Evolutionary conservation across 2,113 vertebrate species (phyloP).

Genomic region (Tetrax tetrax): DNA sequence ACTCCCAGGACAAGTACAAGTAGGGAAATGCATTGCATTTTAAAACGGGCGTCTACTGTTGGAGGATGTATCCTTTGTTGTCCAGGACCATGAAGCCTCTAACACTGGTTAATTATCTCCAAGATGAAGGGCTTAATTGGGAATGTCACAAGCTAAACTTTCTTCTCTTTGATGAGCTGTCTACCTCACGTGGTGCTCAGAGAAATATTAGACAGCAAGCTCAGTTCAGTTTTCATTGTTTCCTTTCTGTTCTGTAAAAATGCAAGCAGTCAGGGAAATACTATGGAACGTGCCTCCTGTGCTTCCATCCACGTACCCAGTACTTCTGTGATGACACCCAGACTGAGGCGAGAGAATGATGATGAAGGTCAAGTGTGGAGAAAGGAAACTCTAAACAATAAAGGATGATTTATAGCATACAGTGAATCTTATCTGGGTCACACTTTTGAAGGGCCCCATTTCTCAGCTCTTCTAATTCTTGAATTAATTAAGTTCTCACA

Average conservation of each 20-base stretch:
- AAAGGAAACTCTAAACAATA: constrained; percentile 68
- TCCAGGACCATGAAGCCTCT: constrained; percentile 52
- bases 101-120: constrained; percentile 63
- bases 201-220: constrained; percentile 62
- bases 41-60: not conserved
- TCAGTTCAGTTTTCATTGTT: constrained; percentile 65
- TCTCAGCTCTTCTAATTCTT: constrained; percentile 68
- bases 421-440: constrained; percentile 57
- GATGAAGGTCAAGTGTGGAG: constrained; percentile 68
- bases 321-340: constrained; percentile 53
- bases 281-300: not conserved
- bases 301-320: constrained; percentile 37
- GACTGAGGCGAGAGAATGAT: constrained; percentile 59
- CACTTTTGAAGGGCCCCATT: constrained; percentile 45
- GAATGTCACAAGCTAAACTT: constrained; percentile 60
- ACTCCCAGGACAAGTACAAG: not conserved
- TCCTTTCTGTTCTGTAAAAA: constrained; percentile 57
- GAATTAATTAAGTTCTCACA: constrained; percentile 72
- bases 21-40: not conserved
- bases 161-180: constrained; percentile 64
- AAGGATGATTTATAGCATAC: constrained; percentile 53
- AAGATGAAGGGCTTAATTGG: constrained; percentile 57
- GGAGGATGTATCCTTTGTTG: constrained; percentile 68
- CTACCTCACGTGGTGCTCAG: constrained; percentile 64
- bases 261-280: constrained; percentile 25